Conservation (phyloP, 2,113 vertebrate genomes). For the Carassius carassius region DNA sequence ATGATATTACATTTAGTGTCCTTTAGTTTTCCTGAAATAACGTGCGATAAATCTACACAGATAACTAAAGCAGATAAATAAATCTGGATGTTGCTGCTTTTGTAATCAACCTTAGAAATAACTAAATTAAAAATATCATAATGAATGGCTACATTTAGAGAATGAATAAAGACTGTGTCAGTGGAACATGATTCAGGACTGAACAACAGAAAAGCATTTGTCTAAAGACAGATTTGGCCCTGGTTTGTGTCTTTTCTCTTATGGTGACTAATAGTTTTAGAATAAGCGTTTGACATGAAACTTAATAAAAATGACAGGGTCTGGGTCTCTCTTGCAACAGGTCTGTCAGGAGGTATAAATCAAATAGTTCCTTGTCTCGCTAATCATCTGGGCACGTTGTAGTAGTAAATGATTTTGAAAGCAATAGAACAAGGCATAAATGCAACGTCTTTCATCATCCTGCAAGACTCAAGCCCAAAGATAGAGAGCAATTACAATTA, state of each 20-base stretch:
- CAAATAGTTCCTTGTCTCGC: constrained; percentile 20
- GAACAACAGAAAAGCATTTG: not conserved
- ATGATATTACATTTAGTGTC: no score
- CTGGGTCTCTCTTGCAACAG: not conserved
- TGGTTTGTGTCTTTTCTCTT: not conserved
- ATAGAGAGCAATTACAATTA: not conserved
- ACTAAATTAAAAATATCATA: not conserved
- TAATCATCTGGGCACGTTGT: not conserved
- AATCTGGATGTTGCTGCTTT: not conserved
- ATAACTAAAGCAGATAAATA: no score
- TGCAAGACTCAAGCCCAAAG: not conserved
- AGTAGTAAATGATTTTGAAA: not conserved
- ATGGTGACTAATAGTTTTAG: constrained; percentile 22
- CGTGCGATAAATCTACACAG: no score
- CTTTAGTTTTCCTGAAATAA: no score
- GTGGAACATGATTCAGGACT: constrained; percentile 1
- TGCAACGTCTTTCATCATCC: constrained; percentile 3
- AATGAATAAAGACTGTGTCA: not conserved
- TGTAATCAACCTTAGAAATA: not conserved
- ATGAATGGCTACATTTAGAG: not conserved
- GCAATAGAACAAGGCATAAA: not conserved
- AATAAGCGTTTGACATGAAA: constrained; percentile 26
- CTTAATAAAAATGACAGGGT: constrained; percentile 31
- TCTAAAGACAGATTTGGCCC: not conserved
- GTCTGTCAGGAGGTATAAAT: constrained; percentile 24